A percentile compares a stretch with the other conserved stretches of the same genome.
Evolutionary conservation across 2,797 vertebrate species (phyloP).

Genomic region (Cynopterus sphinx): DNA sequence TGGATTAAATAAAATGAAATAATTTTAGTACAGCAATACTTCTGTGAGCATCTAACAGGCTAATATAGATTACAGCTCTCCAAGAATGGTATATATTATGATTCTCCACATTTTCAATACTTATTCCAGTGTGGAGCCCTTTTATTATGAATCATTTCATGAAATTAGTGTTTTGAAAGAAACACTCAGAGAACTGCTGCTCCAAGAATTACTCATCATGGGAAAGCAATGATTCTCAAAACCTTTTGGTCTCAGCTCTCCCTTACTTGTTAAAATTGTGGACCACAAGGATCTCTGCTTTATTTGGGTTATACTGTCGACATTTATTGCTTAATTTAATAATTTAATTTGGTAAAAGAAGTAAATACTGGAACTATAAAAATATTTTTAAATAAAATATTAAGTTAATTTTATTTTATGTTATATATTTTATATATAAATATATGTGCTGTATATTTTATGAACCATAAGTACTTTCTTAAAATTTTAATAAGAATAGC

Average conservation of each 20-base stretch:
- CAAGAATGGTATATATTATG: not conserved
- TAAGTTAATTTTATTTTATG: not conserved
- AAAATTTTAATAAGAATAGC: not conserved
- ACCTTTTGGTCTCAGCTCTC: not conserved
- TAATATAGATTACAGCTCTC: not conserved
- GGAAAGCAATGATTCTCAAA: not conserved
- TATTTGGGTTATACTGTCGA: not conserved
- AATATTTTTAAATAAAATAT: not conserved
- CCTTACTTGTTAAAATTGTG: not conserved
- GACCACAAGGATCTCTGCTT: not conserved
- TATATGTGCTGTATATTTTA: not conserved
- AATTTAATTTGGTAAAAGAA: not conserved
- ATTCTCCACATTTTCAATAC: not conserved
- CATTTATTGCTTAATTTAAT: not conserved
- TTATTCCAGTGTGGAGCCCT: not conserved
- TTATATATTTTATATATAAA: not conserved
- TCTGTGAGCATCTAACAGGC: not conserved
- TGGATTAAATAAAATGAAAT: not conserved
- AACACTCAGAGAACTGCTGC: not conserved
- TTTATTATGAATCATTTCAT: not conserved
- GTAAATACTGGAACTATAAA: not conserved
- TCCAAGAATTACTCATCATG: not conserved
- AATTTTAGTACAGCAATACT: accelerated
- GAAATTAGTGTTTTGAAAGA: not conserved
- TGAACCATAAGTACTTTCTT: not conserved